Base-by-base conservation (phyloP, 2,888 invertebrate species). In the Rhamphomyia laevipes region DNA sequence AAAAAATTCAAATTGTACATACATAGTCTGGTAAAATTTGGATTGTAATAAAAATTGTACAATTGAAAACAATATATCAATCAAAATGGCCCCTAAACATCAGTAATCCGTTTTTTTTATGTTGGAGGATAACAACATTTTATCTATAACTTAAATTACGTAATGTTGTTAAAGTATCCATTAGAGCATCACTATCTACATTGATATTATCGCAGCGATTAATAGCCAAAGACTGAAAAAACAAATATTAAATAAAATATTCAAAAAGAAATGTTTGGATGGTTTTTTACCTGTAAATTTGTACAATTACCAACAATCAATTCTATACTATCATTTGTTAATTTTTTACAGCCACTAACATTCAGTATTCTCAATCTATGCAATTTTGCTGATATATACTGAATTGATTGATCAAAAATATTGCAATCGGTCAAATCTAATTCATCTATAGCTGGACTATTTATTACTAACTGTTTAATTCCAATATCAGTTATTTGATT, bases 361-460 rank as follows among this genome's bases (percentile, higher is more conserved):
- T 67, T 61, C 45, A 67, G 45, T 17, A 59, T 56, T 4, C 63
- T 61, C 33, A 71, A 51, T n/a, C 71, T 63, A 4, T 56, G 59
- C 23, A 78, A 60, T 49, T 68, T 68, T 38, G 64, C 67, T 1
- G 73, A 67, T 1, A 78, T 59, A 33, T 68, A 64, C 38, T 70
- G 65, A 31, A 80, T 70, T 2, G 75, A 80, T 53, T 76, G 75
- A 66, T 86, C 85, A 55, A 80, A 81, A 38, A 84, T 74, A 59
- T 80, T 78, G 64, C 84, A 85, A 61, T 82, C 78, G 51, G 75
- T 77, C 16, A 86, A 66, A 61, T 80, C 76, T 10, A 86, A 66
- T 55, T 75, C 75, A 64, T 86, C 84, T 57, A 86, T 75, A 54
- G 83, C 79, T 27, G 81, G 80, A 63, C 84, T 84, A 59, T 80